Conservation (phyloP, 2,113 vertebrate species). For the Rhinoptilus africanus region DNA sequence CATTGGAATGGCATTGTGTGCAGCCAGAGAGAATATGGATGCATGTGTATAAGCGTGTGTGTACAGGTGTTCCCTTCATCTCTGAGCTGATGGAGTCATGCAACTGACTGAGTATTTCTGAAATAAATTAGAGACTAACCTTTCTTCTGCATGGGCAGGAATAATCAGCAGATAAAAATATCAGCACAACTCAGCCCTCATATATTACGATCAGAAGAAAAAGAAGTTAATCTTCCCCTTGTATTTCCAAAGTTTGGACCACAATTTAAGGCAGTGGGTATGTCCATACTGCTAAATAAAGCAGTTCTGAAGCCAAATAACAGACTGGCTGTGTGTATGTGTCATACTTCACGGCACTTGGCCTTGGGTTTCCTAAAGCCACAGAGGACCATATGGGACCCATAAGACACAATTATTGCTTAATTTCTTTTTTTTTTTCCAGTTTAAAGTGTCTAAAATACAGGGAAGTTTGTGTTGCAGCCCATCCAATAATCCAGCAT, state of each 20-base stretch:
- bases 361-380: background rate
- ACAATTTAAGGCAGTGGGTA: background rate
- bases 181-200: background rate
- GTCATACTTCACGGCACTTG: background rate
- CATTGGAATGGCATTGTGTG: background rate
- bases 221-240: background rate
- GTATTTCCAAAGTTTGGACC: background rate
- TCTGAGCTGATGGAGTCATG: background rate
- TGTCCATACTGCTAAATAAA: background rate
- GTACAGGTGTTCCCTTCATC: background rate
- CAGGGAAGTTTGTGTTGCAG: background rate
- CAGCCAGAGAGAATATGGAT: background rate
- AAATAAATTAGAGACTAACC: background rate
- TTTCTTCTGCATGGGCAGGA: background rate
- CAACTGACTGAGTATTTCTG: background rate
- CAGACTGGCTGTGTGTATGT: background rate
- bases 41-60: background rate
- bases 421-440: background rate
- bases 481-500: rapidly evolving
- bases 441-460: background rate
- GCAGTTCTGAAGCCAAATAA: background rate
- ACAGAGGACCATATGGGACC: background rate
- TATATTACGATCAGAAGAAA: background rate
- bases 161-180: background rate
- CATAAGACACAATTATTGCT: background rate